phyloP scores from a whole-genome alignment of 1,140 invertebrate genomes.

The Homalodisca vitripennis region DNA sequence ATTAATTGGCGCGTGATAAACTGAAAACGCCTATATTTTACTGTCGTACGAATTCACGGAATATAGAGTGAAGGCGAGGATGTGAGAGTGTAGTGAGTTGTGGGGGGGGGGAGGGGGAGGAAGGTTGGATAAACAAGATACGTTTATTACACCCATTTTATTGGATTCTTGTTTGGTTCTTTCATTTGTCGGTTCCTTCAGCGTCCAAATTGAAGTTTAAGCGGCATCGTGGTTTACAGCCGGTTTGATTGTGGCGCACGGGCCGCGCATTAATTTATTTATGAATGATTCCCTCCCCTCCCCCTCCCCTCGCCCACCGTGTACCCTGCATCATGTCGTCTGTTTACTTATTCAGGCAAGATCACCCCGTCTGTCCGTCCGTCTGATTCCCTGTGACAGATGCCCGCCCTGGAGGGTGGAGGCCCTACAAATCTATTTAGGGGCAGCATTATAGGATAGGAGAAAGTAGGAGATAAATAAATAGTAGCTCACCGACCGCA shows the following conservation, averaged over 20 bases:
- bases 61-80: slow-evolving; percentile 11
- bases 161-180: slow-evolving; percentile 21
- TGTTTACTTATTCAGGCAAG: slow-evolving; percentile 3
- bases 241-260: not conserved
- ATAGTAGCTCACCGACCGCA: too few species aligned
- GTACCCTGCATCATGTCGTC: not conserved
- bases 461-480: too few species aligned
- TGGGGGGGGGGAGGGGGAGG: not conserved
- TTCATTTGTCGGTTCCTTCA: slow-evolving; percentile 11
- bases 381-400: slow-evolving; percentile 10
- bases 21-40: too few species aligned
- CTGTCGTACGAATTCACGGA: too few species aligned
- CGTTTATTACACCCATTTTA: slow-evolving; percentile 23
- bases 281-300: slow-evolving; percentile 24
- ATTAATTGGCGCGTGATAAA: too few species aligned
- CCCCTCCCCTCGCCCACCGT: not conserved
- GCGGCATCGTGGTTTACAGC: not conserved
- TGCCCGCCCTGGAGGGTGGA: too few species aligned
- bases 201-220: not conserved
- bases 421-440: too few species aligned
- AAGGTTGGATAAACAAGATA: slow-evolving; percentile 20
- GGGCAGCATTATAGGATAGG: too few species aligned
- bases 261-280: slow-evolving; percentile 32
- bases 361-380: not conserved
- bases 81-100: not conserved